Percentiles rank a stretch among this genome's conserved stretches.
phyloP scores from a whole-genome alignment of 1,140 invertebrate species.

The Caenorhabditis briggsae region DNA sequence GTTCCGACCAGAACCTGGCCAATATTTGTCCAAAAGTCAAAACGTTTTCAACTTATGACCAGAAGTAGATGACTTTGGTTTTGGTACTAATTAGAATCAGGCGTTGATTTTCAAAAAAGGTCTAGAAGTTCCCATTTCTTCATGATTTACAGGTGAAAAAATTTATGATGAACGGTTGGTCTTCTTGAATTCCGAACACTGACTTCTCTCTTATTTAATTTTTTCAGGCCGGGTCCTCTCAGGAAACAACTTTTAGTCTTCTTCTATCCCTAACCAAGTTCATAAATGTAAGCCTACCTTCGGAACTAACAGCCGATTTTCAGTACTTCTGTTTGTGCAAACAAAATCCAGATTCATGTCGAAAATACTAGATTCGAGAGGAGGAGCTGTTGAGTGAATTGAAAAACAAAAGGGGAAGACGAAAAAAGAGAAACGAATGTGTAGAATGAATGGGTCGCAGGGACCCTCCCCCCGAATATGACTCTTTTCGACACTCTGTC shows the following conservation, averaged over 20 bases:
- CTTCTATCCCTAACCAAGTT: neutral
- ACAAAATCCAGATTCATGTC: slow-evolving; percentile 36
- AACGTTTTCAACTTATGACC: too few species aligned
- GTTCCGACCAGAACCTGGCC: too few species aligned
- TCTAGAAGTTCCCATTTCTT: too few species aligned
- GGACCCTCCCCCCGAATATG: slow-evolving; percentile 32
- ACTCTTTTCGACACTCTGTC: slow-evolving; percentile 18
- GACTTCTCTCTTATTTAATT: neutral
- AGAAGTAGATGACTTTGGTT: too few species aligned
- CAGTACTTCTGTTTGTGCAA: slow-evolving; percentile 31
- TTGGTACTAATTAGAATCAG: too few species aligned
- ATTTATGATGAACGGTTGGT: too few species aligned
- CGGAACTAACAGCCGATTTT: slow-evolving; percentile 19
- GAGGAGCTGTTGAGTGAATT: neutral
- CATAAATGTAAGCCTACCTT: slow-evolving; percentile 4
- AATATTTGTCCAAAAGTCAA: too few species aligned
- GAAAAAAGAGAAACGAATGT: neutral
- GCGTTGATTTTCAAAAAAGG: too few species aligned
- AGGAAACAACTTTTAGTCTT: neutral
- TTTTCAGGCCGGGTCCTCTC: neutral
- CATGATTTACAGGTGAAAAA: too few species aligned
- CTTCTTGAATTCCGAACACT: too few species aligned
- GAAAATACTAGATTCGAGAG: neutral
- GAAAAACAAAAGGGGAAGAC: slow-evolving; percentile 2
- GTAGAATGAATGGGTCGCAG: neutral